Base-by-base conservation (phyloP, 1,140 invertebrate genomes). In the Drosophila insularis region DNA sequence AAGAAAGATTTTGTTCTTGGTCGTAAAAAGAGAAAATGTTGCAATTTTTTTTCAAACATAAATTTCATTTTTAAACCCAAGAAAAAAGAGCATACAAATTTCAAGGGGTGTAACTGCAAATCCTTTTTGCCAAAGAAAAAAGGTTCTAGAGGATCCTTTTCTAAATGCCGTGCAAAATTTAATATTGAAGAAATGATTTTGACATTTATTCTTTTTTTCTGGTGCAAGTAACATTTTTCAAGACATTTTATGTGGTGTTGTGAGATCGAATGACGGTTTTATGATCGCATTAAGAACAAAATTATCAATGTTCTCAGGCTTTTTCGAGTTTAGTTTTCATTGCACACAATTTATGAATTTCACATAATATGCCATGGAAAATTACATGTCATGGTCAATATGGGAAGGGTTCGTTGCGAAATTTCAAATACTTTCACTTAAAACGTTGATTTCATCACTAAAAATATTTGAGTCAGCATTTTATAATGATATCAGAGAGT, bases 91-190 rank as follows among this genome's bases (percentile, higher is more conserved):
- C 35, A 37, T 11, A 37, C 23, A 37, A 3, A 37, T 65, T 78
- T 70, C 11, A 63, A 70, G 73, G 81, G 69, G 62, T 66, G 63
- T 37, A 55, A 70, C 66, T 56, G 55, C 61, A 43, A 77, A 65
- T 60, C 46, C 31, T 65, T 65, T 76, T 77, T 40, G 60, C 31
- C 60, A n/a, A 23, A 14, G 40, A 14, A 14, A 23, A 21, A 58
- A 14, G 58, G 32, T 23, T 54, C 14, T 50, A 13, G 27, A 46
- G 70, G 8, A 6, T 32, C 21, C 32, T 35, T 19, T 60, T 60
- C 53, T 86, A 87, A 87, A 87, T 77, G 80, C 66, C 80, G 79
- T 89, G 82, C 82, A 82, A 87, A 87, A 87, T 87, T 53, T 77
- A 73, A 74, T 82, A 69, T 87, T 73, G 54, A 64, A 68, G 70